Evolutionary conservation across 2,113 vertebrate species (phyloP), one percentile per base, ranked within the genome.

Genomic region (Morone chrysops): DNA sequence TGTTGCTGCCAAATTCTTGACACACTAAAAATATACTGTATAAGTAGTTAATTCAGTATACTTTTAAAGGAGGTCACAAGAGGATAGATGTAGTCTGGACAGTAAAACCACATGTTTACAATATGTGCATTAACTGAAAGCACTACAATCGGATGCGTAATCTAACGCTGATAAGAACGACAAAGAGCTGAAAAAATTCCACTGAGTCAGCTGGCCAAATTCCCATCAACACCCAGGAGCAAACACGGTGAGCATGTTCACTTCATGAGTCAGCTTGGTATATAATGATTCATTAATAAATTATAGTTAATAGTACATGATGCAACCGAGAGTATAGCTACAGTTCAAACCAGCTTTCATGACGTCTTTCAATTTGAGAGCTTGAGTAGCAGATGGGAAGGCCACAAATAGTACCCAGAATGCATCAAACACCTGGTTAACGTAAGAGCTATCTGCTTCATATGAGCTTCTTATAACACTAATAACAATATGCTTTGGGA

Each of bases 141-240:
- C 5, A 68, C 6, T 40, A 70, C 17, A 80, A 48, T 51, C 59
- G 9, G 11, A 25, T 17, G 48, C 47, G 59, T 47, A 73, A 65
- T n/a, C 70, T 50, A 31, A 59, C 11, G 51, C 70, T 81, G 87
- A 84, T 86, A 80, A 79, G 45, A 57, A 72, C 11, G 8, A 56
- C 47, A 38, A 38, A 51, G 38, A 25, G 67, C 51, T 63, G 60
- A 74, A 70, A 14, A 25, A 53, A 74, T 68, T 71, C 40, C 0
- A 47, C 40, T 50, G 43, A 81, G 31, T 77, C 87, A 90, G 75
- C 87, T 84, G 89, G 11, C n/a, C 40, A n/a, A 73, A 76, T 90
- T 89, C 87, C 73, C 76, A 70, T 72, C 75, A 77, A 62, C 43
- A 61, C 1, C 12, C 47, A 18, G 62, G 61, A 70, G 53, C 75